A percentile compares a stretch with the other conserved stretches of the same genome.
phyloP scores from a whole-genome alignment of 64 coral and sea anemone species.

The Acropora yongei region DNA sequence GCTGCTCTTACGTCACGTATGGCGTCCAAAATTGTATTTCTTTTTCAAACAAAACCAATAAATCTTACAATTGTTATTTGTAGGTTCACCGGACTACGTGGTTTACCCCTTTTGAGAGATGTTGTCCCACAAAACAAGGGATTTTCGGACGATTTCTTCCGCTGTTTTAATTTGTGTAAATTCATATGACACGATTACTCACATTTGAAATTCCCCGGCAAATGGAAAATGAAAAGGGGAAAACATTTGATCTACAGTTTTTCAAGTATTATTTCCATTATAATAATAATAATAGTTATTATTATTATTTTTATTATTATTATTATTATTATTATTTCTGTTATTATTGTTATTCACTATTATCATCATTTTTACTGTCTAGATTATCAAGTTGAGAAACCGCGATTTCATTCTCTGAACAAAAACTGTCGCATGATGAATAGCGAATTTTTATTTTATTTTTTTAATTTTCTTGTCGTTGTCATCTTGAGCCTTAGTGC shows the following conservation, averaged over 20 bases:
- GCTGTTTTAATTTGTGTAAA: background rate
- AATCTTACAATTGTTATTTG: background rate
- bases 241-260: too few species aligned
- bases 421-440: too few species aligned
- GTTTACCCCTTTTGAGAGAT: too few species aligned
- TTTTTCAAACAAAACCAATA: background rate
- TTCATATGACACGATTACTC: background rate
- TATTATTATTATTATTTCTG: too few species aligned
- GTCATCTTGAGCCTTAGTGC: background rate
- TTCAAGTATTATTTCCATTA: too few species aligned
- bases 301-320: background rate
- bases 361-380: background rate
- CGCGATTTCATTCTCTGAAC: background rate
- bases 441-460: background rate
- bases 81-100: too few species aligned
- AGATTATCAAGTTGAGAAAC: background rate
- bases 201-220: background rate
- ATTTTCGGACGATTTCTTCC: background rate
- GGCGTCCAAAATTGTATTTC: background rate
- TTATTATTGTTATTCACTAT: background rate
- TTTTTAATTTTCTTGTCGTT: background rate
- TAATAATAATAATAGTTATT: too few species aligned
- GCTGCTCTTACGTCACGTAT: constrained; percentile 1
- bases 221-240: too few species aligned
- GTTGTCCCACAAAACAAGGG: background rate